phyloP scores from a whole-genome alignment of 2,113 vertebrate species.

The Sinocyclocheilus maitianheensis region DNA sequence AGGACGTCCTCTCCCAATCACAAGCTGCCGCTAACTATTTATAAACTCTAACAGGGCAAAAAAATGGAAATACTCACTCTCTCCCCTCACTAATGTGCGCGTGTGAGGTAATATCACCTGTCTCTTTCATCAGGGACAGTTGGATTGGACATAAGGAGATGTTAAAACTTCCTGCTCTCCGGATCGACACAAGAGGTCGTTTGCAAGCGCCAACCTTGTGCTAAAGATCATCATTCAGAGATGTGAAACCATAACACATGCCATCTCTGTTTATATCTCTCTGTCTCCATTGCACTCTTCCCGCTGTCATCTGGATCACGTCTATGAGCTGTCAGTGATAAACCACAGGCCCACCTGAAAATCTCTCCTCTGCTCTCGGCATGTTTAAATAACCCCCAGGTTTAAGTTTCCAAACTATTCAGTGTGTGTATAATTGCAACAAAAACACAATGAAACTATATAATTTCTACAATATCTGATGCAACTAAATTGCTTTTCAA shows the following conservation, averaged over 20 bases:
- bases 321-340: conserved; percentile 53
- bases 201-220: background rate
- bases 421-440: background rate
- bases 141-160: background rate
- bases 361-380: background rate
- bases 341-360: conserved; percentile 47
- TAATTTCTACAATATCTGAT: background rate
- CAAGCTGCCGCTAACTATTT: background rate
- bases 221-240: conserved; percentile 56
- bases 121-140: background rate
- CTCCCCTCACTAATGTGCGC: background rate
- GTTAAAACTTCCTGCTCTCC: conserved; percentile 9
- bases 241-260: conserved; percentile 52
- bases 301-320: conserved; percentile 42
- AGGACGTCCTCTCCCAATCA: background rate
- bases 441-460: background rate
- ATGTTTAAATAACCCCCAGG: background rate
- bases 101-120: conserved; percentile 3
- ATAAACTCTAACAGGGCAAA: background rate
- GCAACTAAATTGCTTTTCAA: background rate
- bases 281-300: conserved; percentile 27
- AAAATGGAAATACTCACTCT: conserved; percentile 4
- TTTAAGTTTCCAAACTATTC: conserved; percentile 17
- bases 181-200: background rate
- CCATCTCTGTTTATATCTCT: conserved; percentile 55